Conservation (phyloP, 2,797 vertebrate species). For the Enoplosus armatus region DNA sequence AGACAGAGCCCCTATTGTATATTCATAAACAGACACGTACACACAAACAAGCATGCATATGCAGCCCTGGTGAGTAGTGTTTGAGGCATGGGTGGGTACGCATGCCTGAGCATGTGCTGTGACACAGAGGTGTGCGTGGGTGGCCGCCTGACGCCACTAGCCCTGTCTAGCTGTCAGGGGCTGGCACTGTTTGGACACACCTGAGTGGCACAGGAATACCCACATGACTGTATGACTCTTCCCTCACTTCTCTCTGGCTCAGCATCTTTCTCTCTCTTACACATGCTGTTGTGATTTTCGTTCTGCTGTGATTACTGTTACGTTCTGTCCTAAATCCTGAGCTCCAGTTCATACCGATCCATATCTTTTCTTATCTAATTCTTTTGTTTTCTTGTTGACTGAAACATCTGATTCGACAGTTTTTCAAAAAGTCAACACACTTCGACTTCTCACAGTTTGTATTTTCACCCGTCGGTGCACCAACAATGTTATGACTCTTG, state of each 20-base stretch:
- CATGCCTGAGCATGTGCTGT: conserved; percentile 66
- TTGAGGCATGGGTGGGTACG: conserved; percentile 49
- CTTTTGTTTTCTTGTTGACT: conserved; percentile 16
- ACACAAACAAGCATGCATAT: conserved; percentile 70
- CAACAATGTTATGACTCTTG: conserved; percentile 12
- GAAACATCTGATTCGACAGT: conserved; percentile 13
- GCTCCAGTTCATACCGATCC: conserved; percentile 8
- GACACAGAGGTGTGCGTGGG: conserved; percentile 65
- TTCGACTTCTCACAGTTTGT: background rate
- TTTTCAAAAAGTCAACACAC: conserved; percentile 9
- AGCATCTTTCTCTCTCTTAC: conserved; percentile 2
- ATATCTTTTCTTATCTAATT: conserved; percentile 24
- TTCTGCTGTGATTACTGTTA: conserved; percentile 11
- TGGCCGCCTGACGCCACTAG: conserved; percentile 87
- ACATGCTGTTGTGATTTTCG: conserved; percentile 7
- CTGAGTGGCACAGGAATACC: conserved; percentile 85
- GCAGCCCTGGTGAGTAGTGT: conserved; percentile 38
- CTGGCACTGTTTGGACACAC: conserved; percentile 88
- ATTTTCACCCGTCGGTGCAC: background rate
- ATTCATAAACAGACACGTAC: conserved; percentile 73
- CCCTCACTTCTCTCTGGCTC: conserved; percentile 18
- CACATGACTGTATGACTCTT: conserved; percentile 56
- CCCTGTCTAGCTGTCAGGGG: conserved; percentile 87
- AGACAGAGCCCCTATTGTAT: conserved; percentile 82
- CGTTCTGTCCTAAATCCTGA: conserved; percentile 16